phyloP scores from a whole-genome alignment of 92 coral and sea anemone species.

The Pocillopora meandrina region DNA sequence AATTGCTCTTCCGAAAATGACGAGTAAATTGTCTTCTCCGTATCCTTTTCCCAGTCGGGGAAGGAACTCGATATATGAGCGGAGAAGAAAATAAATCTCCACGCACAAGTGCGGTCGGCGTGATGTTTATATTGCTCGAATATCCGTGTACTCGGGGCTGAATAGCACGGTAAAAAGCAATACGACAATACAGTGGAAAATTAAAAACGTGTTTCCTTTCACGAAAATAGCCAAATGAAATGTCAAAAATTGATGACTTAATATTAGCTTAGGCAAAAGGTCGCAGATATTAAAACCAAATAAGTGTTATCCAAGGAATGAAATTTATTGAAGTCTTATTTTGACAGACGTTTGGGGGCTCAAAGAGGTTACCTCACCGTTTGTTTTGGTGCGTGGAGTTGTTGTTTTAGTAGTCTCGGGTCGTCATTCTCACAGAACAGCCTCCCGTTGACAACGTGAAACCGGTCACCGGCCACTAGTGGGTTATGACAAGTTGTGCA shows the following conservation, averaged over 20 bases:
- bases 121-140: slow-evolving; percentile 41
- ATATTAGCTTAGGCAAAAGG: slow-evolving; percentile 89
- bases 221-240: slow-evolving; percentile 67
- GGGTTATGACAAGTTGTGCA: slow-evolving; percentile 96
- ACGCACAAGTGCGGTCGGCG: slow-evolving; percentile 1
- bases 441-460: slow-evolving; percentile 94
- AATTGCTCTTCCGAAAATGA: slow-evolving; percentile 17
- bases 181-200: slow-evolving; percentile 45
- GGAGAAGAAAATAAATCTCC: slow-evolving; percentile 19
- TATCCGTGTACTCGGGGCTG: slow-evolving; percentile 40
- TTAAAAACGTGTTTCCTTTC: slow-evolving; percentile 64
- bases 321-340: slow-evolving; percentile 62
- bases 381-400: slow-evolving; percentile 83
- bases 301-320: slow-evolving; percentile 53
- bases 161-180: slow-evolving; percentile 38
- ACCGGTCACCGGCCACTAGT: slow-evolving; percentile 96
- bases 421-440: slow-evolving; percentile 97
- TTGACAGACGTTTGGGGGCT: slow-evolving; percentile 68
- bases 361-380: slow-evolving; percentile 67
- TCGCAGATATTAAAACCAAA: slow-evolving; percentile 89
- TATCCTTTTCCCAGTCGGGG: slow-evolving; percentile 20
- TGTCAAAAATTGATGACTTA: slow-evolving; percentile 78
- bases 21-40: slow-evolving; percentile 21
- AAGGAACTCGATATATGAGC: not conserved
- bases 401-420: slow-evolving; percentile 82